Conservation (phyloP, 2,797 vertebrate genomes). For the Lepus oiostolus region DNA sequence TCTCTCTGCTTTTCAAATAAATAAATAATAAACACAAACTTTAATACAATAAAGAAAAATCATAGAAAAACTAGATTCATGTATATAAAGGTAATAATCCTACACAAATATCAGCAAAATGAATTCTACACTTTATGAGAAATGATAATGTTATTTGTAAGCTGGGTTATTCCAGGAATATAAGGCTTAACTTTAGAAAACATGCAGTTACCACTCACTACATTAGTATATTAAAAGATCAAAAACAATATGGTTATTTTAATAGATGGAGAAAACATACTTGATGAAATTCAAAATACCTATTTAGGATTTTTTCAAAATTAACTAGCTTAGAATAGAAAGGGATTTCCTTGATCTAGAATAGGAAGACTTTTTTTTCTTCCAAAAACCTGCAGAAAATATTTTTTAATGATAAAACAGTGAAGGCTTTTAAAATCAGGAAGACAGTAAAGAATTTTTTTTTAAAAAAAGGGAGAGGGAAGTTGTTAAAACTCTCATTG, state of each 20-base stretch:
- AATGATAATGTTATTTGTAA: constrained; percentile 38
- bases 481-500: neutral
- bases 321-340: constrained; percentile 40
- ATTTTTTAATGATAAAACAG: constrained; percentile 42
- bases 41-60: constrained; percentile 14
- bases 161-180: constrained; percentile 59
- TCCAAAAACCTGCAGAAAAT: constrained; percentile 2
- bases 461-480: too few species aligned
- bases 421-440: constrained; percentile 52
- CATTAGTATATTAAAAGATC: constrained; percentile 73
- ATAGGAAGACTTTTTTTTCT: neutral
- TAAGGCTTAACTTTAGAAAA: constrained; percentile 69
- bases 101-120: constrained; percentile 67
- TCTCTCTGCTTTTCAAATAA: too few species aligned
- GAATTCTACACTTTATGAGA: constrained; percentile 51
- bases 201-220: constrained; percentile 61
- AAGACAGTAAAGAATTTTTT: neutral
- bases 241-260: constrained; percentile 69
- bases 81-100: constrained; percentile 61
- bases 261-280: constrained; percentile 43
- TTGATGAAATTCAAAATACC: constrained; percentile 74
- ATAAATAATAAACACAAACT: too few species aligned
- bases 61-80: constrained; percentile 55
- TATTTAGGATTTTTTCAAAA: constrained; percentile 59
- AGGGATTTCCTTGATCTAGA: constrained; percentile 32